Percentiles rank a stretch among this genome's conserved stretches.
phyloP scores from a whole-genome alignment of 2,113 vertebrate genomes.

The Pterocles orientalis region DNA sequence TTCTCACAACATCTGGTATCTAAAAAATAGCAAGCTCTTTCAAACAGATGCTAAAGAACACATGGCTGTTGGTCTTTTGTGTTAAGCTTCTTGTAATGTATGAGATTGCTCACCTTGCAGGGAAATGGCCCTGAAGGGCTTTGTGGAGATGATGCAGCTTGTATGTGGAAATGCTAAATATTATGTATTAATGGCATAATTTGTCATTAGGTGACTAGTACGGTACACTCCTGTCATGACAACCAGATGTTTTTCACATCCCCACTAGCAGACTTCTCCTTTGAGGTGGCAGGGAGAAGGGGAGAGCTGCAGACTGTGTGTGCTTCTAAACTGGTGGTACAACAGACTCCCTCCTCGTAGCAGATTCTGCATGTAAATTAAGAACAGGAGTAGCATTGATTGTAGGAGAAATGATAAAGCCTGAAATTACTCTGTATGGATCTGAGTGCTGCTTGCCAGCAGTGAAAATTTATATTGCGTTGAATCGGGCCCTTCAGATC shows the following conservation, averaged over 20 bases:
- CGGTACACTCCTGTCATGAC: background rate
- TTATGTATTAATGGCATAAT: constrained; percentile 22
- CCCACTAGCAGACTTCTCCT: background rate
- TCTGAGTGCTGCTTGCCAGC: background rate
- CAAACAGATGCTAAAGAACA: background rate
- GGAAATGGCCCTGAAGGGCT: background rate
- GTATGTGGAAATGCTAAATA: background rate
- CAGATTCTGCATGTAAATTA: background rate
- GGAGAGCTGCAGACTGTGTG: background rate
- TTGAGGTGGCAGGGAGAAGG: background rate
- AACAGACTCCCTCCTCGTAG: background rate
- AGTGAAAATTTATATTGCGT: background rate
- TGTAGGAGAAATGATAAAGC: background rate
- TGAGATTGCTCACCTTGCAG: background rate
- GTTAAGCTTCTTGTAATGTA: background rate
- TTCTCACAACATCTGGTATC: background rate
- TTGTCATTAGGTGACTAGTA: constrained; percentile 31
- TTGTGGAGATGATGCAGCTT: background rate
- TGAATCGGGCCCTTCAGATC: background rate
- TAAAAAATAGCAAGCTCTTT: background rate
- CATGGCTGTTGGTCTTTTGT: background rate
- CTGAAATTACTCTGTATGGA: background rate
- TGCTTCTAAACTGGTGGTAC: background rate
- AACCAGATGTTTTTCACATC: background rate
- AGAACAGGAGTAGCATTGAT: background rate